Conservation (phyloP, 2,888 invertebrate species). For the Epirrhoe tristata region DNA sequence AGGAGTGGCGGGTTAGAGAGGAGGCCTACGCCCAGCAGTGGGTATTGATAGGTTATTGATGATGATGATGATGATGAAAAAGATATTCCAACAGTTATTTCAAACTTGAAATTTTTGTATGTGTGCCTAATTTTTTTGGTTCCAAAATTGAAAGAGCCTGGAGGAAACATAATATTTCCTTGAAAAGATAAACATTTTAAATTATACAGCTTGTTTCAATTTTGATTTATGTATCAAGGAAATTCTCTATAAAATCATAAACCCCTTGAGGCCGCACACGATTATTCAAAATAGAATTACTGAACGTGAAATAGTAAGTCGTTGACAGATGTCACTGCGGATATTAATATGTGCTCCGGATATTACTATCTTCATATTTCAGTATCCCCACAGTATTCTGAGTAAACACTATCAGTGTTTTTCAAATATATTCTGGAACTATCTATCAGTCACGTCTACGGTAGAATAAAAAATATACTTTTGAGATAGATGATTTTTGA, state of each 20-base stretch:
- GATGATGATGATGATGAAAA: too few species aligned
- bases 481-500: too few species aligned
- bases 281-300: conserved; percentile 1
- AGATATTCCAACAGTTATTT: too few species aligned
- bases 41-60: too few species aligned
- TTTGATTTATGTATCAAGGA: not conserved
- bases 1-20: too few species aligned
- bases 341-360: conserved; percentile 33
- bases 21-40: too few species aligned
- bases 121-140: too few species aligned
- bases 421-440: not conserved
- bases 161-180: not conserved
- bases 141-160: too few species aligned
- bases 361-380: conserved; percentile 25
- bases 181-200: not conserved
- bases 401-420: conserved; percentile 6
- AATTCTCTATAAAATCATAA: not conserved
- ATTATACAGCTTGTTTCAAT: not conserved
- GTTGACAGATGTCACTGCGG: conserved; percentile 28
- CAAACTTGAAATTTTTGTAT: too few species aligned
- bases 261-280: not conserved
- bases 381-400: conserved; percentile 2
- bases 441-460: not conserved
- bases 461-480: too few species aligned
- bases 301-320: conserved; percentile 23